Conservation (phyloP, 1,140 invertebrate genomes). For the Caenorhabditis remanei region DNA sequence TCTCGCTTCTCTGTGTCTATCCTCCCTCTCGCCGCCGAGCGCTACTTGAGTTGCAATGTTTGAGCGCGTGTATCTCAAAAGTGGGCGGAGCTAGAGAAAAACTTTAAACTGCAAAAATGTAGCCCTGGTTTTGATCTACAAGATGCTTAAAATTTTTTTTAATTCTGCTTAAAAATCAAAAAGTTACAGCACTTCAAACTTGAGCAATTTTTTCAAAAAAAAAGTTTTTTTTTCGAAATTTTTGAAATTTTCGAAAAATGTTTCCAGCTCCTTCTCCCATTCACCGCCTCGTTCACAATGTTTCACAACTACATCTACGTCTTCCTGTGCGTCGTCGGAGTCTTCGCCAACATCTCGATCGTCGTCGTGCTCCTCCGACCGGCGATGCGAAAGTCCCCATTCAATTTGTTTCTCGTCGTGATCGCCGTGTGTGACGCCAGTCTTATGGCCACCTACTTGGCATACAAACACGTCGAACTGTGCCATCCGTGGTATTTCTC, state of each 20-base stretch:
- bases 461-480: slow-evolving; percentile 74
- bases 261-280: slow-evolving; percentile 59
- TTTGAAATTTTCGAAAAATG: not conserved
- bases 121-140: no score
- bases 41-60: no score
- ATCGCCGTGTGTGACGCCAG: slow-evolving; percentile 75
- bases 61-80: no score
- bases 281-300: slow-evolving; percentile 50
- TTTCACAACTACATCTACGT: slow-evolving; percentile 65
- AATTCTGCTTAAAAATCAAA: no score
- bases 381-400: slow-evolving; percentile 76
- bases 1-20: no score
- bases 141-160: no score
- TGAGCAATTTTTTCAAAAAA: no score
- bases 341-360: slow-evolving; percentile 75
- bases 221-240: no score
- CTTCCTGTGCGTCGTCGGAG: slow-evolving; percentile 69
- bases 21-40: no score
- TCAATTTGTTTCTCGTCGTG: slow-evolving; percentile 76
- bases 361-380: slow-evolving; percentile 76
- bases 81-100: no score
- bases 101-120: no score
- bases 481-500: slow-evolving; percentile 76
- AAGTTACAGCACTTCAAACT: no score
- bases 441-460: slow-evolving; percentile 77